These are phyloP conservation scores for Hestina assimilis DNA, from an alignment of 1,140 invertebrate species.

Conservation along the genomic window DNA sequence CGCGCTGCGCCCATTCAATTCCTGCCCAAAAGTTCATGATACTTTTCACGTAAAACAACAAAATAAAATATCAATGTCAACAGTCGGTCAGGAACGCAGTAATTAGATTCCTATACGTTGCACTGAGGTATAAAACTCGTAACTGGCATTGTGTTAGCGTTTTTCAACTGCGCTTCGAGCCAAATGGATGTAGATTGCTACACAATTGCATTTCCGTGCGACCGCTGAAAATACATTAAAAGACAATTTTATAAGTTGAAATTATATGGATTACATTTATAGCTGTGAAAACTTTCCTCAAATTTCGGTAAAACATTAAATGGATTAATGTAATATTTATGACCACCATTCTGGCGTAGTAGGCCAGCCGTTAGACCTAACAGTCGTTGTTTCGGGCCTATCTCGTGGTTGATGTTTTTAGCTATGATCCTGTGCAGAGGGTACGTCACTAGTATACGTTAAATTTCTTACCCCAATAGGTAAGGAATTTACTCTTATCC, in stretches of 20 bases:
- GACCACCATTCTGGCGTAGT: too few species aligned
- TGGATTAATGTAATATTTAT: too few species aligned
- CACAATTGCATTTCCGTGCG: slow-evolving; percentile 27
- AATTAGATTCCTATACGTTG: slow-evolving; percentile 41
- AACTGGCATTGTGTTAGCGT: slow-evolving; percentile 24
- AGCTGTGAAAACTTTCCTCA: too few species aligned
- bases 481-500: too few species aligned
- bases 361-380: too few species aligned
- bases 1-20: slow-evolving; percentile 25
- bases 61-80: slow-evolving; percentile 38
- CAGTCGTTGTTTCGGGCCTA: too few species aligned
- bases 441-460: too few species aligned
- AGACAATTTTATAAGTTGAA: not conserved
- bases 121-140: slow-evolving; percentile 35
- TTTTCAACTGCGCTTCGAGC: slow-evolving; percentile 27
- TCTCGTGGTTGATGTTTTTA: too few species aligned
- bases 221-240: not conserved
- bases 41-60: slow-evolving; percentile 27
- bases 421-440: too few species aligned
- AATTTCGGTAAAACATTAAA: too few species aligned
- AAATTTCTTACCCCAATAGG: too few species aligned
- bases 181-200: slow-evolving; percentile 31
- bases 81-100: slow-evolving; percentile 30
- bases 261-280: too few species aligned
- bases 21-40: slow-evolving; percentile 10